Conservation (phyloP, 2,113 vertebrate genomes). For the Puntigrus tetrazona region DNA sequence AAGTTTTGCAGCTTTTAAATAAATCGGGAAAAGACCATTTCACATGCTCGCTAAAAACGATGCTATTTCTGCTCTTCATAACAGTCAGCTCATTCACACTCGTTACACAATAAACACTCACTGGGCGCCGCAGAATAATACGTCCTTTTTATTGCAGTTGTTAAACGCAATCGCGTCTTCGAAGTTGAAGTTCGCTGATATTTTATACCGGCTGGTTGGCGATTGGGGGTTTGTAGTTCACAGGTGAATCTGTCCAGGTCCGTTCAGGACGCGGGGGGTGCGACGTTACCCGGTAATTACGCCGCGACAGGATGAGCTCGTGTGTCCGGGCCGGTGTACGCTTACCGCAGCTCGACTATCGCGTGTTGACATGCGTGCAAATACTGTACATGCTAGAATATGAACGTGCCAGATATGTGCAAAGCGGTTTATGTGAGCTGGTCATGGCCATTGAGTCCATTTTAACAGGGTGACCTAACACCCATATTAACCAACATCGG, state of each 20-base stretch:
- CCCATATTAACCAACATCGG: not conserved
- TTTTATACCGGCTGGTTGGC: not conserved
- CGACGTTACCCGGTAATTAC: not conserved
- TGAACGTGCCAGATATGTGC: not conserved
- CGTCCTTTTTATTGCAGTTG: not conserved
- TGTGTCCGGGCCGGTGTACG: not conserved
- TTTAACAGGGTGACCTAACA: constrained; percentile 11
- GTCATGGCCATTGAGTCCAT: not conserved
- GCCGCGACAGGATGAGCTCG: not conserved
- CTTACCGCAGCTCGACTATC: not conserved
- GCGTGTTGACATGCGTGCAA: not conserved
- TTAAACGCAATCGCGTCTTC: not conserved
- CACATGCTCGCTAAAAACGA: not conserved
- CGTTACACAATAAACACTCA: not conserved
- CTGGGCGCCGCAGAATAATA: not conserved
- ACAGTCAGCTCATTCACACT: not conserved
- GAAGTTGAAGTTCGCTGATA: not conserved
- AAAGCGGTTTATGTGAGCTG: not conserved
- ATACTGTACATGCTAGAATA: not conserved
- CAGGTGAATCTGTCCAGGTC: not conserved
- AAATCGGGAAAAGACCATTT: not conserved
- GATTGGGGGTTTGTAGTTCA: not conserved
- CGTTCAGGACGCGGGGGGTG: not conserved
- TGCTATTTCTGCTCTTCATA: not conserved
- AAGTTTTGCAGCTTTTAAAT: not conserved